phyloP scores from a whole-genome alignment of 2,888 invertebrate genomes.

The Campaea margaritaria region DNA sequence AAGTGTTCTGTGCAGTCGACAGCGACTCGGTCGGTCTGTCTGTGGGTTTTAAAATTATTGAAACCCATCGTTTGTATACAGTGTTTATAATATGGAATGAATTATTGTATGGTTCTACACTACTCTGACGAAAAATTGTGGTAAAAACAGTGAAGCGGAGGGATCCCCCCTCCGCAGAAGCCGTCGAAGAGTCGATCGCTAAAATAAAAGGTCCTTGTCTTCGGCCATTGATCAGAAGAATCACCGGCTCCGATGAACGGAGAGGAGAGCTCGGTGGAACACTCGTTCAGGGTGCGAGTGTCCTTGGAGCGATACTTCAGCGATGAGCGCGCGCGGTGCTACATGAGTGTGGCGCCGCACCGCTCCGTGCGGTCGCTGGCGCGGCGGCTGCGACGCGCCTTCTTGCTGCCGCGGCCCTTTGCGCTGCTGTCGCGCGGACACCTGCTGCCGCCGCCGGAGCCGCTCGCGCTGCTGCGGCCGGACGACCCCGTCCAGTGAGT shows the following conservation, averaged over 20 bases:
- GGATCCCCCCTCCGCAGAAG: too few species aligned
- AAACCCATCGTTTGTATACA: too few species aligned
- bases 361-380: conserved; percentile 59
- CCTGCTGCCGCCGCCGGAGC: conserved; percentile 67
- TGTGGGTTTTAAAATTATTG: too few species aligned
- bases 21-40: too few species aligned
- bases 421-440: conserved; percentile 54
- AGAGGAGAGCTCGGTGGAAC: conserved; percentile 16
- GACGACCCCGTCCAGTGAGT: conserved; percentile 64
- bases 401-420: conserved; percentile 49
- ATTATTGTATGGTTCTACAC: too few species aligned
- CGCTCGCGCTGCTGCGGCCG: conserved; percentile 59
- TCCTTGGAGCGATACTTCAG: conserved; percentile 56
- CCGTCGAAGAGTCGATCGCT: too few species aligned
- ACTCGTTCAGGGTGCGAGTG: conserved; percentile 58
- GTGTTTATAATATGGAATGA: too few species aligned
- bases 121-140: too few species aligned
- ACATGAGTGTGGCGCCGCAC: conserved; percentile 41
- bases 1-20: too few species aligned
- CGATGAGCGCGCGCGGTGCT: conserved; percentile 57
- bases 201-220: too few species aligned
- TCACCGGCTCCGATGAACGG: neutral
- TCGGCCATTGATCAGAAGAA: too few species aligned
- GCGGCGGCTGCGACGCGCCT: conserved; percentile 56
- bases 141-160: too few species aligned